Evolutionary conservation across 1,140 invertebrate genomes (phyloP).

Genomic region (Phocides pigmalion): DNA sequence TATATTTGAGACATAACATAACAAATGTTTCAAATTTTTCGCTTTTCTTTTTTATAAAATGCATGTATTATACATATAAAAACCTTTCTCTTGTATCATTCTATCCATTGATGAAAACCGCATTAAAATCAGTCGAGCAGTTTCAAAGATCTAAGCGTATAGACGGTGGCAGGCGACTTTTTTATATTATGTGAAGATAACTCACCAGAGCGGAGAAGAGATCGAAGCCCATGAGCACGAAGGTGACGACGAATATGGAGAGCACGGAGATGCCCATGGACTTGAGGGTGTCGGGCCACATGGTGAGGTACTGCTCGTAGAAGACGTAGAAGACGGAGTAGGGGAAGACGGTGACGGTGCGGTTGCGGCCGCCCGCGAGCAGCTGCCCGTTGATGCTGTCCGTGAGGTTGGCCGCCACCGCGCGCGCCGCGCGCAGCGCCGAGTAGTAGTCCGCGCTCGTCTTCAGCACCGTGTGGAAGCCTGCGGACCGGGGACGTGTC

Average conservation of each 20-base stretch:
- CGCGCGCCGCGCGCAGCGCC: constrained; percentile 92
- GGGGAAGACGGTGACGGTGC: constrained; percentile 94
- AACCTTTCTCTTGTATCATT: no score
- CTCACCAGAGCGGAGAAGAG: constrained; percentile 89
- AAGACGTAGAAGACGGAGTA: constrained; percentile 99
- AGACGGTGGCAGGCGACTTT: no score
- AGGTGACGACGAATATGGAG: constrained; percentile 97
- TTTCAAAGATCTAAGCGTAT: no score
- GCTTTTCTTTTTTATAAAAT: no score
- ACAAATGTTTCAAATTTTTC: no score
- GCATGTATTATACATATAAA: no score
- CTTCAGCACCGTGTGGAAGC: constrained; percentile 97
- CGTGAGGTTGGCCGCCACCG: constrained; percentile 93
- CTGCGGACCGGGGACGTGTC: no score
- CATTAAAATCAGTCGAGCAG: no score
- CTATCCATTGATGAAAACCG: no score
- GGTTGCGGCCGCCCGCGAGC: constrained; percentile 70
- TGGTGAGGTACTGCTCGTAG: constrained; percentile 99
- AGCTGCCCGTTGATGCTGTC: constrained; percentile 89
- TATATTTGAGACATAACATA: no score
- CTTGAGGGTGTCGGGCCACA: constrained; percentile 95
- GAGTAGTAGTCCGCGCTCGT: constrained; percentile 96
- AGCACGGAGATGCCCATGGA: constrained; percentile 94
- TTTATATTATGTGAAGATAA: neutral
- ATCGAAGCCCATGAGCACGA: constrained; percentile 97